Evolutionary conservation across 2,113 vertebrate species (phyloP), one percentile per base, ranked within the genome.

Genomic region (Mesoclemmys tuberculata): DNA sequence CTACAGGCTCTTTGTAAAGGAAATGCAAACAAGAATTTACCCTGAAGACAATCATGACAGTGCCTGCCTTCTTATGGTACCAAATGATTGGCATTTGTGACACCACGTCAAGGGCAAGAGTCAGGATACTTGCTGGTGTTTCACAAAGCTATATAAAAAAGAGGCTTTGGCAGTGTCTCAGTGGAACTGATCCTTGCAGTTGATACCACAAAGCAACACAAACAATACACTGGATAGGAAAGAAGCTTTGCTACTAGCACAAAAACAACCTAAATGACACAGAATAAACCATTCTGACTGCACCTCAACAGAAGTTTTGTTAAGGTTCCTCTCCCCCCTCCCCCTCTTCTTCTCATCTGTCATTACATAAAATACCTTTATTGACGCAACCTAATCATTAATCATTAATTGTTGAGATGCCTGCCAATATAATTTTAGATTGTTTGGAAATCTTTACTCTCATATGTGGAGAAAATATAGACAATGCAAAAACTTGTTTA

Each of bases 1-100:
- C 93, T 92, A 12, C 87, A 64, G 95, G 96, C 94, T 93, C 88
- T 97, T 95, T 97, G 97, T 41, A 96, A 91, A 96, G 95, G 96
- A 98, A 98, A 94, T 80, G 92, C 91, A 95, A 97, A 97, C 92
- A 97, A 92, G 97, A 91, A 90, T 56, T 89, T 84, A 80, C 87
- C 96, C 93, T 2, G 5, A 55, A 93, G 95, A 92, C 79, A 88
- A 35, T 83, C 82, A 77, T 95, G 89, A 89, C 27, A 81, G 79
- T 38, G 77, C 77, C 92, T 81, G 49, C 85, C 95, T 95, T 89
- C 93, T 74, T 78, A 88, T 88, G 95, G 93, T 80, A 84, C 90
- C 84, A 35, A 48, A 49, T 93, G 95, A 96, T 4, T 92, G 97
- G 96, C 96, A 97, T 92, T 58, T 82, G 56, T 93, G 95, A 97